Base-by-base conservation (phyloP, 2,113 vertebrate genomes). In the Hippocampus zosterae region DNA sequence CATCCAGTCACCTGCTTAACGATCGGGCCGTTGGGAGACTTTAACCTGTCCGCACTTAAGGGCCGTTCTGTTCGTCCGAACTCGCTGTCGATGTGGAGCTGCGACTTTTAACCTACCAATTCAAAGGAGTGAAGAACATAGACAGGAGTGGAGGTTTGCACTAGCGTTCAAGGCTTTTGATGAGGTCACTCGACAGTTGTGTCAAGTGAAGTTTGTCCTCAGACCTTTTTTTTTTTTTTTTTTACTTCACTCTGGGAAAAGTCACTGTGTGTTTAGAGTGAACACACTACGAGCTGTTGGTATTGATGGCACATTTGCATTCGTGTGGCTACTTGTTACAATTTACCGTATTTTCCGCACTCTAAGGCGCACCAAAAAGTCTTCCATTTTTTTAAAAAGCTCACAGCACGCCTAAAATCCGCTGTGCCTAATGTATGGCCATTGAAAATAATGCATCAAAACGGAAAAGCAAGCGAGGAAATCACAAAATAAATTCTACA, bases 21-120 rank as follows among this genome's bases (percentile, higher is more conserved):
- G 46, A 25, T 63, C 15, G 75, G 76, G 76, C 80, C 72, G 84
- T 88, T 88, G 50, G 70, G 56, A 59, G 85, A 90, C 88, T 89
- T 90, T 87, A 84, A 84, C 87, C 87, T 67, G 37, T 48, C 1
- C 70, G 76, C 73, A 86, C 74, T 65, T 77, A 61, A 61, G 37
- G 65, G 64, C 12, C 21, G 37, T 41, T 61, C n/a, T 64, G 23
- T 67, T 27, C 37, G 59, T 53, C 63, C 60, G 65, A 67, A 13
- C 15, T 52, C 11, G 2, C 16, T 50, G 15, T 29, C 46, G 8
- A 46, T 56, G 1, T 44, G 3, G 15, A 18, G 13, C 48, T 53
- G 16, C 9, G n/a, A 67, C 48, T 42, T 63, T 61, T 71, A 29
- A 68, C 44, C 53, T 65, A 19, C 60, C 19, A 33, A 41, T 25